These are phyloP conservation scores for Mallateleia sp. DNA, from an alignment of 2,888 invertebrate genomes.

Conservation along the genomic window DNA sequence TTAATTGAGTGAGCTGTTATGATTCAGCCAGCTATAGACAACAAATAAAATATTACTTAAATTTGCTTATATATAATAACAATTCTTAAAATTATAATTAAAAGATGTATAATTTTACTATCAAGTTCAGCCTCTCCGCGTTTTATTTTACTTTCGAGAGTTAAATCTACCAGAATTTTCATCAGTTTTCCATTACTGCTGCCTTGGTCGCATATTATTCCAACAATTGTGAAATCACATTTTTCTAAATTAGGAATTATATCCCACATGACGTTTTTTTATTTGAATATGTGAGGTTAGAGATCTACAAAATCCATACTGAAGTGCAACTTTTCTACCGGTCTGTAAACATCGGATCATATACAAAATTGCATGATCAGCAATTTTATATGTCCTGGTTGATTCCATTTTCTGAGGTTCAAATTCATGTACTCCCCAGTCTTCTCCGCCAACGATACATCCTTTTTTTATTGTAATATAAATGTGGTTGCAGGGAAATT, in stretches of 20 bases:
- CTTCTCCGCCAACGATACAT: constrained; percentile 29
- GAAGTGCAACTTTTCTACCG: constrained; percentile 17
- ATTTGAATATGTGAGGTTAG: not conserved
- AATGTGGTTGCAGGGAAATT: constrained; percentile 16
- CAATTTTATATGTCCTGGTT: constrained; percentile 29
- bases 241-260: not conserved
- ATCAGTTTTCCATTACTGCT: constrained; percentile 3
- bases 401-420: too few relatives aligned
- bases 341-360: constrained; percentile 4
- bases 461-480: constrained; percentile 37
- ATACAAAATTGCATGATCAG: constrained; percentile 27
- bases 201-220: constrained; percentile 30
- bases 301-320: not conserved
- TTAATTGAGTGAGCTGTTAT: too few relatives aligned
- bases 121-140: not conserved
- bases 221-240: constrained; percentile 21
- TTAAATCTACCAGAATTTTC: not conserved
- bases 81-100: too few relatives aligned
- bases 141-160: not conserved
- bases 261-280: not conserved
- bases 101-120: too few relatives aligned
- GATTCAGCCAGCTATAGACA: too few relatives aligned
- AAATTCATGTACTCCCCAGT: too few relatives aligned
- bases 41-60: too few relatives aligned
- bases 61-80: too few relatives aligned